A percentile compares a stretch with the other conserved stretches of the same genome.
These are phyloP conservation scores for Nebria salina DNA, from an alignment of 2,888 invertebrate genomes.

Conservation along the genomic window DNA sequence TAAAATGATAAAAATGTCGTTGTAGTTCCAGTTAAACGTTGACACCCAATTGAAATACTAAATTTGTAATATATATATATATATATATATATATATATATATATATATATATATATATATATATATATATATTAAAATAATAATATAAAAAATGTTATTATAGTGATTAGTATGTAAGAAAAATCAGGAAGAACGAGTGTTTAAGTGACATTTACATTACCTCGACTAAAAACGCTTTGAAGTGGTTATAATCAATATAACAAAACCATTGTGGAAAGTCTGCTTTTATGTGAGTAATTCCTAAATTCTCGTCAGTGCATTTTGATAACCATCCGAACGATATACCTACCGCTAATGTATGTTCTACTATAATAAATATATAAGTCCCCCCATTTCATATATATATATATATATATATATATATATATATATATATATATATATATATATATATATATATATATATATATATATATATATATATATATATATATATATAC, in stretches of 20 bases:
- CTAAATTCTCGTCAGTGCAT: constrained; percentile 38
- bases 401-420: too few relatives aligned
- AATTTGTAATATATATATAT: too few relatives aligned
- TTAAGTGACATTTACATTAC: constrained; percentile 8
- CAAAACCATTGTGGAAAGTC: constrained; percentile 47
- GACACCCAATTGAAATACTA: constrained; percentile 54
- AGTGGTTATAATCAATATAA: constrained; percentile 37
- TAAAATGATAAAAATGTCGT: constrained; percentile 58
- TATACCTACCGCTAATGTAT: constrained; percentile 33
- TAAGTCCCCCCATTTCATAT: too few relatives aligned
- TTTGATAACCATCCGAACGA: constrained; percentile 42
- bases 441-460: background rate
- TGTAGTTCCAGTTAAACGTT: constrained; percentile 56
- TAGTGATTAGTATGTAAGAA: too few relatives aligned
- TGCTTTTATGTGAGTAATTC: constrained; percentile 33
- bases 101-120: too few relatives aligned
- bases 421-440: too few relatives aligned
- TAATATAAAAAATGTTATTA: too few relatives aligned
- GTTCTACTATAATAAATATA: constrained; percentile 34
- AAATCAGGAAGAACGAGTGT: too few relatives aligned
- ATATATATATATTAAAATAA: too few relatives aligned
- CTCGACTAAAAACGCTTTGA: constrained; percentile 41
- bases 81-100: too few relatives aligned
- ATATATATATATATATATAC: too few relatives aligned
- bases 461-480: too few relatives aligned